Percentiles rank a stretch among this genome's conserved stretches.
phyloP scores from a whole-genome alignment of 1,140 invertebrate genomes.

The Diachasma alloeum region DNA sequence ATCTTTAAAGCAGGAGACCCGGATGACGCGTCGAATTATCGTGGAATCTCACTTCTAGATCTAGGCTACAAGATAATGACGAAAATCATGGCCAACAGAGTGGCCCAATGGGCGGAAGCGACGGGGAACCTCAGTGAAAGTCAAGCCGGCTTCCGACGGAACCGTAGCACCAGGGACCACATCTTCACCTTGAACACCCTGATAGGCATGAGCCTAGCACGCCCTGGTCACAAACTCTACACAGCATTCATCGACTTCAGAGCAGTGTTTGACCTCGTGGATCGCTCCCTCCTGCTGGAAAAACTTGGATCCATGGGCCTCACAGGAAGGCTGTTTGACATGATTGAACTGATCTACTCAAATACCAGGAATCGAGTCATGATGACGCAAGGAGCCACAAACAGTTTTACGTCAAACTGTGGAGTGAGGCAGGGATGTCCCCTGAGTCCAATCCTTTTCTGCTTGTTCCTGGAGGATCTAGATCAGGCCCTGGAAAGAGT shows the following conservation, averaged over 20 bases:
- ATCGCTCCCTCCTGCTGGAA: background rate
- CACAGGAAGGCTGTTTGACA: background rate
- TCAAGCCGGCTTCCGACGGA: constrained; percentile 17
- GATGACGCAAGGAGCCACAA: background rate
- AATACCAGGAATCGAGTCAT: background rate
- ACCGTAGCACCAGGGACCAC: constrained; percentile 13
- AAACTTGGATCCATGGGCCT: background rate
- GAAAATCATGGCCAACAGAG: background rate
- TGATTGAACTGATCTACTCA: background rate
- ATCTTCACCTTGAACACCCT: constrained; percentile 12
- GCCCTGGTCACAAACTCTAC: background rate
- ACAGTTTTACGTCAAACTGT: background rate
- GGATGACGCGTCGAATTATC: background rate
- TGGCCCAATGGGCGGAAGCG: background rate
- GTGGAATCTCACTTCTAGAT: background rate
- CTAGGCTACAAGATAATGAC: background rate
- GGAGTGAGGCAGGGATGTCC: constrained; percentile 3
- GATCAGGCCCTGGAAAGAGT: background rate
- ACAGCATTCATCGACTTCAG: background rate
- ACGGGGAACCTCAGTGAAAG: background rate
- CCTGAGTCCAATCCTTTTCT: background rate
- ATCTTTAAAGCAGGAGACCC: background rate
- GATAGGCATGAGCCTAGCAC: background rate
- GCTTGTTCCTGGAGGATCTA: constrained; percentile 18
- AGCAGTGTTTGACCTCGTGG: background rate